Evolutionary conservation across 2,113 vertebrate genomes (phyloP).

Genomic region (Leucosticte australis): DNA sequence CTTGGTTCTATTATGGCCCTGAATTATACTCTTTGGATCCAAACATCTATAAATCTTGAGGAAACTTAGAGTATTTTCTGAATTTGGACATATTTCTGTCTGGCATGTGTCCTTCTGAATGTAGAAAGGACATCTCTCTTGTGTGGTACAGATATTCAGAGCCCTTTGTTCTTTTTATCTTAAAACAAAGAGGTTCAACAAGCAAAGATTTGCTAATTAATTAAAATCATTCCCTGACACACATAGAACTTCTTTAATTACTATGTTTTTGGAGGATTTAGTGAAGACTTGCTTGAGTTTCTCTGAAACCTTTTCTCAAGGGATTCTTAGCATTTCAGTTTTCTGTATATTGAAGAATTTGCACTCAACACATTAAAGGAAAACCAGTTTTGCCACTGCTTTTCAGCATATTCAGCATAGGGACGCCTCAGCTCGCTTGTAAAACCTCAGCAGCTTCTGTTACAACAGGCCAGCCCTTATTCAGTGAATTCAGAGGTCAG

Average conservation of each 20-base stretch:
- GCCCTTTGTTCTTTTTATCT: neutral
- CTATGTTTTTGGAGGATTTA: constrained; percentile 23
- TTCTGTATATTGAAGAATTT: constrained; percentile 54
- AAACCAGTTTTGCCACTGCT: constrained; percentile 7
- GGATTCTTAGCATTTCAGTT: constrained; percentile 23
- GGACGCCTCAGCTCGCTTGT: neutral
- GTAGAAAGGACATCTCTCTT: neutral
- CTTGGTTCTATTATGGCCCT: neutral
- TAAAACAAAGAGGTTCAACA: constrained; percentile 30
- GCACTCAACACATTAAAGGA: constrained; percentile 18
- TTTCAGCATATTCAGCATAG: neutral
- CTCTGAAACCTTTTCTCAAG: constrained; percentile 26
- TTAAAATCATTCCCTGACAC: neutral
- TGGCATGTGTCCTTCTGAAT: neutral
- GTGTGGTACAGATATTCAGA: neutral
- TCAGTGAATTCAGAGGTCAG: neutral
- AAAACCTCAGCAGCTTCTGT: neutral
- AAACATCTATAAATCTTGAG: neutral
- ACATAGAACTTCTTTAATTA: neutral
- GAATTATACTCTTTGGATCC: neutral
- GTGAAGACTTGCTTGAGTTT: constrained; percentile 33
- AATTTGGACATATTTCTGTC: neutral
- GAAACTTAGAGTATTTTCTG: neutral
- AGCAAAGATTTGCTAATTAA: constrained; percentile 52
- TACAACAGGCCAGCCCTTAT: neutral